Base-by-base conservation (phyloP, 2,888 invertebrate species). In the Apomyelois bistriatella region DNA sequence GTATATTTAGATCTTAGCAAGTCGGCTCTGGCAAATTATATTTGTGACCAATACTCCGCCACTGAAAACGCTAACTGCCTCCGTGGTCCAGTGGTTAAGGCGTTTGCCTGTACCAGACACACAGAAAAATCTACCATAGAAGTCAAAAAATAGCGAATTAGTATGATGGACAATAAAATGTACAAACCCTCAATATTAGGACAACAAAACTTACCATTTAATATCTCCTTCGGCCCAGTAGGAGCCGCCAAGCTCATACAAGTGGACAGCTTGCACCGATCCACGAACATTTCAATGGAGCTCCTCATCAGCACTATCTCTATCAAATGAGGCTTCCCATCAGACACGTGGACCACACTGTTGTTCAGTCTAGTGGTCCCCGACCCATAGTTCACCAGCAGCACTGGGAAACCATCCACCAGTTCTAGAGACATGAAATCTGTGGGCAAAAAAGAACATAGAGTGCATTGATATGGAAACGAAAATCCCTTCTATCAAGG, bases 351-450 rank as follows among this genome's bases (percentile, higher is more conserved):
- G 15, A 94, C 94, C 17, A 94, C 92, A 53, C 92, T 91, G 74
- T 95, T 92, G 73, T 93, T 93, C 36, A 95, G 89, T 60, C 92
- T 92, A 0, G 93, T 92, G 0, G 96, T 94, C 0, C 97, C 97
- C 0, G 95, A 93, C 0, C 99, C 99, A 73, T 97, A 96, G 87
- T 98, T 96, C 4, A 98, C 93, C 28, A 95, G 92, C 7, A 99
- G 88, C 0, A 95, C 92, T 0, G 96, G 96, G 74, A 92, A 94
- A n/a, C 98, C 98, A 37, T 95, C 93, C 6, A 93, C 90, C 43
- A 99, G 85, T 76, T 98, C 97, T 58, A 99, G 82, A 0, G 98
- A 94, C 89, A 99, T 94, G 82, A 98, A 99, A 90, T 99, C 99
- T 84, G 91, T 53, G 62, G 59, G 66, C 58, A 70, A 72, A 55